phyloP scores from a whole-genome alignment of 2,113 vertebrate species.

The Amphiprion ocellaris region DNA sequence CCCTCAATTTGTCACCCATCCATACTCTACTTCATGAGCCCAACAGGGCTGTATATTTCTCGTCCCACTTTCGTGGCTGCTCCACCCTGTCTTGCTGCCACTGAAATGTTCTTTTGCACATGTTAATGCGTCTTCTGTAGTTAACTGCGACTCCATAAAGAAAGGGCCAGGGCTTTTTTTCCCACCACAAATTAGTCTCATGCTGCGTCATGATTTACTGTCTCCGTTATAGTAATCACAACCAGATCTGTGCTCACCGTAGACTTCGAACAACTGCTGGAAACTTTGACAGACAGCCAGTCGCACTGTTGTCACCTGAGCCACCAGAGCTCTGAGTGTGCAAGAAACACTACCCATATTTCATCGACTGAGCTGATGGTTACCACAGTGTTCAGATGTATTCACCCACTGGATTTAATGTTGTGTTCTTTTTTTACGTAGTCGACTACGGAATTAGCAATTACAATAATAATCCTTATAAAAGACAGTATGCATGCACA shows the following conservation, averaged over 20 bases:
- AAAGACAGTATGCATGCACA: slow-evolving; percentile 24
- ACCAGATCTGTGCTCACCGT: slow-evolving; percentile 77
- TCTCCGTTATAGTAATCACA: slow-evolving; percentile 86
- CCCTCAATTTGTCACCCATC: slow-evolving; percentile 28
- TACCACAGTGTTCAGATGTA: slow-evolving; percentile 40
- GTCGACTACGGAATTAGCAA: slow-evolving; percentile 15
- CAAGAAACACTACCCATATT: slow-evolving; percentile 26
- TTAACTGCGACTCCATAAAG: slow-evolving; percentile 80
- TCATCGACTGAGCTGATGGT: slow-evolving; percentile 37
- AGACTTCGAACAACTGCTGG: slow-evolving; percentile 65
- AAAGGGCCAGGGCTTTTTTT: slow-evolving; percentile 68
- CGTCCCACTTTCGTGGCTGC: slow-evolving; percentile 13
- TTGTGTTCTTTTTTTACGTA: slow-evolving; percentile 48
- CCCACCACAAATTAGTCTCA: slow-evolving; percentile 85
- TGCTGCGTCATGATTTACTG: slow-evolving; percentile 84
- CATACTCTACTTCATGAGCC: slow-evolving; percentile 11
- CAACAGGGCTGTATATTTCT: slow-evolving; percentile 16
- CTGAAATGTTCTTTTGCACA: slow-evolving; percentile 38
- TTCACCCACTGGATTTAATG: slow-evolving; percentile 34
- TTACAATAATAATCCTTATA: slow-evolving; percentile 38
- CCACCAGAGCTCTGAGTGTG: slow-evolving; percentile 45
- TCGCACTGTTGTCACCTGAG: slow-evolving; percentile 66
- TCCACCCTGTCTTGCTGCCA: slow-evolving; percentile 35
- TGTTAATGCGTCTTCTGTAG: slow-evolving; percentile 80
- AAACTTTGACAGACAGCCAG: slow-evolving; percentile 78